phyloP scores from a whole-genome alignment of 1,140 invertebrate genomes.

The Calephelis nemesis region DNA sequence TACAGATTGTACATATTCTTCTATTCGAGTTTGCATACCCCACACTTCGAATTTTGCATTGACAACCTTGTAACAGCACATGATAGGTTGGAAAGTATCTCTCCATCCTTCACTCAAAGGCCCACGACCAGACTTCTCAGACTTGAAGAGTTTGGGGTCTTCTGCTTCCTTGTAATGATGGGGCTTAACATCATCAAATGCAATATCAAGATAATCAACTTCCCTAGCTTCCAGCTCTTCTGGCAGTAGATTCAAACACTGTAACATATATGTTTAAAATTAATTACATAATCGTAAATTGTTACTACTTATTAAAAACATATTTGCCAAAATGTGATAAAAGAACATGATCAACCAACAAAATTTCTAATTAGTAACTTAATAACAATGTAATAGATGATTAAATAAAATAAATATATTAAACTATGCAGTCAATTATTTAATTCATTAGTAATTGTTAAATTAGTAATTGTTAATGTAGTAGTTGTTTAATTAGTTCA shows the following conservation, averaged over 20 bases:
- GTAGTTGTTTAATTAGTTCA: background rate
- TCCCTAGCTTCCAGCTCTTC: slow-evolving; percentile 86
- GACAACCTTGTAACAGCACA: slow-evolving; percentile 96
- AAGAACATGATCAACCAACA: no score
- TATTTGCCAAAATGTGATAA: no score
- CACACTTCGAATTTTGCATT: slow-evolving; percentile 94
- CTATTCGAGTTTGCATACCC: slow-evolving; percentile 93
- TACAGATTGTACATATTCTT: slow-evolving; percentile 93
- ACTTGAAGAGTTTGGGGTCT: slow-evolving; percentile 91
- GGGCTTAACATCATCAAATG: slow-evolving; percentile 89
- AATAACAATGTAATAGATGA: background rate
- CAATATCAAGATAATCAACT: slow-evolving; percentile 93
- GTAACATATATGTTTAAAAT: slow-evolving; percentile 38
- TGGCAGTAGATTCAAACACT: slow-evolving; percentile 88
- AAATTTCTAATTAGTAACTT: no score
- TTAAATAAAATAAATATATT: background rate
- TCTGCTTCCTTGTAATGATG: slow-evolving; percentile 95
- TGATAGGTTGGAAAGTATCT: slow-evolving; percentile 87
- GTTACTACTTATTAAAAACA: no score
- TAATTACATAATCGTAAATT: no score
- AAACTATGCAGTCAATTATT: no score
- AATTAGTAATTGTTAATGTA: no score
- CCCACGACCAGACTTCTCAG: slow-evolving; percentile 89
- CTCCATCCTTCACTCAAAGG: slow-evolving; percentile 91
- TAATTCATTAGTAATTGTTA: no score